Evolutionary conservation across 2,797 vertebrate species (phyloP).

Genomic region (Prionace glauca): DNA sequence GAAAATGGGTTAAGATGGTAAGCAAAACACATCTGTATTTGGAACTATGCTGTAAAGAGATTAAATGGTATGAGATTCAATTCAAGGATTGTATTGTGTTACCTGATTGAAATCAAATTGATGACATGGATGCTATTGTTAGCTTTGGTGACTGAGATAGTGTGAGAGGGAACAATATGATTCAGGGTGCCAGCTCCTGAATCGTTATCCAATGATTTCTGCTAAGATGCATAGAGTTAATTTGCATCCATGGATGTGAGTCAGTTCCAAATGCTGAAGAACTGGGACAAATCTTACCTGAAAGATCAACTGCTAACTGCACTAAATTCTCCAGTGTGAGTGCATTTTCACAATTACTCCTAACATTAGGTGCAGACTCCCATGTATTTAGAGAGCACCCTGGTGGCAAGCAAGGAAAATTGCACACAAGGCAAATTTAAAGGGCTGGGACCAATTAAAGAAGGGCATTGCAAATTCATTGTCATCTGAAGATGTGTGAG

Average conservation of each 20-base stretch:
- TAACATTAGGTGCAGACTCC: neutral
- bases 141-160: neutral
- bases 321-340: neutral
- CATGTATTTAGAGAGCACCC: neutral
- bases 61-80: neutral
- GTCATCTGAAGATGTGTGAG: neutral
- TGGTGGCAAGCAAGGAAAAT: neutral
- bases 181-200: neutral
- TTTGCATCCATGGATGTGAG: neutral
- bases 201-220: neutral
- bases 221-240: neutral
- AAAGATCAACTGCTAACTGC: neutral
- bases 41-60: neutral
- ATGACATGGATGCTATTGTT: neutral
- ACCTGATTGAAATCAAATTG: neutral
- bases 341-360: neutral
- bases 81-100: neutral
- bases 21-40: neutral
- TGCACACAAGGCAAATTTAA: neutral
- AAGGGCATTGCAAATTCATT: neutral
- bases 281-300: neutral
- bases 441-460: neutral
- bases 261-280: too few relatives aligned
- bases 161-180: neutral
- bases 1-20: neutral